Conservation (phyloP, 2,888 invertebrate species). For the Lacanobia wlatinum region DNA sequence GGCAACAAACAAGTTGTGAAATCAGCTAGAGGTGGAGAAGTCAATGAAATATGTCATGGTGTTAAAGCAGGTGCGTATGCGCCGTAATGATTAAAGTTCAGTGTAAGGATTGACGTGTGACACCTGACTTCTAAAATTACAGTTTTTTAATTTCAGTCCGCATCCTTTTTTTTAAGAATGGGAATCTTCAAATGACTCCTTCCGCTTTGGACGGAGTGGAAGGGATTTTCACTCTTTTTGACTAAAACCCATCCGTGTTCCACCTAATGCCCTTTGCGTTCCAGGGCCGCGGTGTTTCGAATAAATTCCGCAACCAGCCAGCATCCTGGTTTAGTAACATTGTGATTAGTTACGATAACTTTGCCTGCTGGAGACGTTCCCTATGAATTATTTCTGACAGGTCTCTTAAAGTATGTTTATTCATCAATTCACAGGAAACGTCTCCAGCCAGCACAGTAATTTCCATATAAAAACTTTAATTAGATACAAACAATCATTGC, state of each 20-base stretch:
- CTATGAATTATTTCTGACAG: conserved; percentile 10
- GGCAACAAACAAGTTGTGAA: conserved; percentile 13
- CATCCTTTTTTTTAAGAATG: no score
- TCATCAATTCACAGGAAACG: conserved; percentile 53
- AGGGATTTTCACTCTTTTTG: no score
- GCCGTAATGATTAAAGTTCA: conserved; percentile 46
- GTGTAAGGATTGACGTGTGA: conserved; percentile 15
- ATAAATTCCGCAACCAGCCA: no score
- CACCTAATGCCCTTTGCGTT: no score
- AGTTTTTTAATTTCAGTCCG: conserved; percentile 29
- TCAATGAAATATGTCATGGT: conserved; percentile 25
- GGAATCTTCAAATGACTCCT: no score
- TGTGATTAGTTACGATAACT: no score
- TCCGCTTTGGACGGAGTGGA: no score
- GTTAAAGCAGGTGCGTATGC: conserved; percentile 21
- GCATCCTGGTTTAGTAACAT: not conserved
- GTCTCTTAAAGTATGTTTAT: no score
- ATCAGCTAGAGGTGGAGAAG: conserved; percentile 1
- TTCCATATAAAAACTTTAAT: conserved; percentile 68
- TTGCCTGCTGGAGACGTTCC: no score
- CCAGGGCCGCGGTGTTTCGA: no score
- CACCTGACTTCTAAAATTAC: conserved; percentile 1
- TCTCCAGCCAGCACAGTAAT: conserved; percentile 54
- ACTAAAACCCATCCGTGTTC: no score
- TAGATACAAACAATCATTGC: conserved; percentile 71